These are phyloP conservation scores for Elaphurus davidianus DNA, from an alignment of 2,113 vertebrate species.

Conservation along the genomic window DNA sequence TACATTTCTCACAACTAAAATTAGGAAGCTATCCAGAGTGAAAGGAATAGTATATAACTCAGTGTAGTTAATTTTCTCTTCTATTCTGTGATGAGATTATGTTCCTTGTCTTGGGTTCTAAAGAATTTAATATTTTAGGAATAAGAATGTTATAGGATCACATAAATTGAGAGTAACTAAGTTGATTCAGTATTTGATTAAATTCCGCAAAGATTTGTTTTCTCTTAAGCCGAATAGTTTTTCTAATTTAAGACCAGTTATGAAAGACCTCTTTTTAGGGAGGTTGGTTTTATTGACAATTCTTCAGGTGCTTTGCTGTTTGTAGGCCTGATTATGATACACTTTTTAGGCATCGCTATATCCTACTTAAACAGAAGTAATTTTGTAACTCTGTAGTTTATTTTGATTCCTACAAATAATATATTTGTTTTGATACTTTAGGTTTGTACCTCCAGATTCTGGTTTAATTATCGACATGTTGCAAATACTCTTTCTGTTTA, in stretches of 20 bases:
- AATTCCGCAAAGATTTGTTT: background rate
- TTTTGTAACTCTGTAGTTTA: background rate
- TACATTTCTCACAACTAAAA: background rate
- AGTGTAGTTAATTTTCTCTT: background rate
- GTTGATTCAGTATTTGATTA: slow-evolving; percentile 19
- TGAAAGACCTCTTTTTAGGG: slow-evolving; percentile 26
- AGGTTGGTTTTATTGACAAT: slow-evolving; percentile 44
- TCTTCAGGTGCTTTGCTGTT: background rate
- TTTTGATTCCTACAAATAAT: slow-evolving; percentile 37
- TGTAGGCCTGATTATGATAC: background rate
- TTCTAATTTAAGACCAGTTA: slow-evolving; percentile 38
- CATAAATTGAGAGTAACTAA: slow-evolving; percentile 6
- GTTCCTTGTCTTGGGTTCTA: background rate
- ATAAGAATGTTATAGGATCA: background rate
- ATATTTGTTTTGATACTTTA: slow-evolving; percentile 70
- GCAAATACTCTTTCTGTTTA: slow-evolving; percentile 98
- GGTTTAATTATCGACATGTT: slow-evolving; percentile 99
- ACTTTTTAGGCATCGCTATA: background rate
- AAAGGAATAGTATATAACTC: background rate
- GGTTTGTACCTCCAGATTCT: slow-evolving; percentile 98
- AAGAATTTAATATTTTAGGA: slow-evolving; percentile 47
- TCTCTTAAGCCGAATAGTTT: background rate
- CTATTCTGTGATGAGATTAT: background rate
- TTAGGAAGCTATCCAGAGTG: background rate
- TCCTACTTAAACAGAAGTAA: background rate